Percentiles rank a stretch among this genome's conserved stretches.
Conservation (phyloP, 1,140 invertebrate species). For the Idris sp. region DNA sequence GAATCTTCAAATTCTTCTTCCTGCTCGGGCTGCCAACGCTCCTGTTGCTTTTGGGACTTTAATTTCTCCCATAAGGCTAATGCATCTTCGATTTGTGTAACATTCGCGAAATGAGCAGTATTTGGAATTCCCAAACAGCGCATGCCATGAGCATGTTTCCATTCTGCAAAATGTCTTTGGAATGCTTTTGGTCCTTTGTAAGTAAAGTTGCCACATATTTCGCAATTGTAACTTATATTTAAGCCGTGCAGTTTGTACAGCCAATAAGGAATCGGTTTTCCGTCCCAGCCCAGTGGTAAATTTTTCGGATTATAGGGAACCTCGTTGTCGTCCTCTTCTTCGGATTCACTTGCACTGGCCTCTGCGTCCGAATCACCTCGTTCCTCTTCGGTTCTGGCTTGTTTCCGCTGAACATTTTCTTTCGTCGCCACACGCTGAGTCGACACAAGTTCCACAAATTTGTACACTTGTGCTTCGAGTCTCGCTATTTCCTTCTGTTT, state of each 20-base stretch:
- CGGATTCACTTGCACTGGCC: slow-evolving; percentile 89
- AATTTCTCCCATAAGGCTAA: slow-evolving; percentile 98
- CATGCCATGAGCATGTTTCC: slow-evolving; percentile 99
- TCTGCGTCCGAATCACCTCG: slow-evolving; percentile 95
- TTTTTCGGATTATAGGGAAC: slow-evolving; percentile 99
- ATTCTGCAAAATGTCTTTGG: slow-evolving; percentile 99
- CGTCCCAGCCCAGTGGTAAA: slow-evolving; percentile 99
- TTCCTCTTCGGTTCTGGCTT: slow-evolving; percentile 97
- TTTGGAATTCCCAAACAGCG: slow-evolving; percentile 99
- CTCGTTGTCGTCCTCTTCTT: slow-evolving; percentile 93
- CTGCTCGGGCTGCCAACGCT: slow-evolving; percentile 97
- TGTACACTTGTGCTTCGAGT: slow-evolving; percentile 93
- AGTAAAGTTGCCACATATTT: slow-evolving; percentile 99
- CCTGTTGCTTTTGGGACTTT: slow-evolving; percentile 95
- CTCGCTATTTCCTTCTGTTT: slow-evolving; percentile 89
- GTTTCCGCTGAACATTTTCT: slow-evolving; percentile 99
- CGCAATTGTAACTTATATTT: slow-evolving; percentile 99
- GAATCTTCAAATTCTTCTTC: slow-evolving; percentile 99
- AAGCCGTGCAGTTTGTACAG: slow-evolving; percentile 99
- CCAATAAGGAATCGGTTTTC: slow-evolving; percentile 99
- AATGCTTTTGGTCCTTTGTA: slow-evolving; percentile 99
- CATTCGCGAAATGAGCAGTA: slow-evolving; percentile 99
- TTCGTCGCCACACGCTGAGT: slow-evolving; percentile 93
- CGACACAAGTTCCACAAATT: slow-evolving; percentile 88
- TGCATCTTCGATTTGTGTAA: slow-evolving; percentile 99